Percentiles rank a stretch among this genome's conserved stretches.
These are phyloP conservation scores for Dasyornis broadbenti DNA, from an alignment of 2,113 vertebrate species.

Conservation along the genomic window DNA sequence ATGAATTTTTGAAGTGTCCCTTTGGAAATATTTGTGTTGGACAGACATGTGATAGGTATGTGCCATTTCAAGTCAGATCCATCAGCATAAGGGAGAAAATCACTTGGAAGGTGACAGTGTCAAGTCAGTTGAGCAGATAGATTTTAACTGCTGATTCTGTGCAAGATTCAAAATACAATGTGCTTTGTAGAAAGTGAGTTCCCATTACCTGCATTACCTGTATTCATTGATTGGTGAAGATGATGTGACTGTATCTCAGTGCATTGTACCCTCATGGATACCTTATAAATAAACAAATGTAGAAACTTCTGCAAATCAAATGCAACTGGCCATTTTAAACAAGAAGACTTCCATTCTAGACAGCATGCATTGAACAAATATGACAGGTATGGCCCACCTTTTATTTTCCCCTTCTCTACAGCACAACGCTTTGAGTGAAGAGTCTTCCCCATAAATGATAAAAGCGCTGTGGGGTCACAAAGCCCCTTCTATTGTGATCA, in stretches of 20 bases:
- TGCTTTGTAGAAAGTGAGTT: background rate
- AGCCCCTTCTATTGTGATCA: background rate
- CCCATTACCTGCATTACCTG: background rate
- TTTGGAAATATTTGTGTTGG: background rate
- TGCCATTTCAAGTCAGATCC: background rate
- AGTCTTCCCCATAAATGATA: background rate
- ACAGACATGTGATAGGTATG: background rate
- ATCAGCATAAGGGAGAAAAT: background rate
- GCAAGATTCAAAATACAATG: slow-evolving; percentile 56
- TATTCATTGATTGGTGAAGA: background rate
- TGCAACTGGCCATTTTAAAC: background rate
- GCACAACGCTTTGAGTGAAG: background rate
- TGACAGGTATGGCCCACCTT: background rate
- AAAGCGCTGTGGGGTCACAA: background rate
- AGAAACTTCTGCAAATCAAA: background rate
- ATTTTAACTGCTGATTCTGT: slow-evolving; percentile 50
- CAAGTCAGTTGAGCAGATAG: background rate
- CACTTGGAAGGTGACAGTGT: background rate
- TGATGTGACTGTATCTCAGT: background rate
- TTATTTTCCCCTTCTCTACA: background rate
- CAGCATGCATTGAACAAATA: background rate
- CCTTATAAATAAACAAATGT: background rate
- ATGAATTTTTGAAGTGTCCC: background rate
- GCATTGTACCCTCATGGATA: background rate
- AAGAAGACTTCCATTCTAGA: background rate